These are phyloP conservation scores for Acrossocheilus fasciatus DNA, from an alignment of 2,797 vertebrate genomes.

Conservation along the genomic window DNA sequence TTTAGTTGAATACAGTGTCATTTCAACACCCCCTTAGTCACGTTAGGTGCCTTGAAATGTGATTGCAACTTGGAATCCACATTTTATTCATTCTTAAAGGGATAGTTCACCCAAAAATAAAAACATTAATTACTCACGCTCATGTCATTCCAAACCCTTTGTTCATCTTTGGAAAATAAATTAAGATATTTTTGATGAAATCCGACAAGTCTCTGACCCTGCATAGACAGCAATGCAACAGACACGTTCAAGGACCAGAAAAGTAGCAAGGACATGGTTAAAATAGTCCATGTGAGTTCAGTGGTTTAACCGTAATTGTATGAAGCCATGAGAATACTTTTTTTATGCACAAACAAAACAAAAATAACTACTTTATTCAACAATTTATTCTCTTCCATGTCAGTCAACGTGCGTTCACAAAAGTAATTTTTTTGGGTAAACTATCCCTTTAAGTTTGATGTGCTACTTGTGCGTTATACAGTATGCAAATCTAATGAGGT, in stretches of 20 bases:
- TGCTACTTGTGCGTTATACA: not conserved
- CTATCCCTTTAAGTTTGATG: no score
- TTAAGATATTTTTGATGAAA: no score
- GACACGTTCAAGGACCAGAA: no score
- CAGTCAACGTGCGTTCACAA: no score
- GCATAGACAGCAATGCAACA: no score
- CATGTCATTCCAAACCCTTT: no score
- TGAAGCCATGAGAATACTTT: not conserved
- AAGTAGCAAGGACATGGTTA: not conserved
- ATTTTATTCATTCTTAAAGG: no score
- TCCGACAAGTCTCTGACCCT: no score
- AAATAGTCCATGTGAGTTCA: not conserved
- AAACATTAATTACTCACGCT: no score
- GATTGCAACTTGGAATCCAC: not conserved
- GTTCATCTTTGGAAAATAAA: no score
- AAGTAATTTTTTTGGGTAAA: not conserved
- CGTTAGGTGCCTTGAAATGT: not conserved
- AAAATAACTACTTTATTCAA: not conserved
- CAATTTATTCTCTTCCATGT: no score
- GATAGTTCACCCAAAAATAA: no score
- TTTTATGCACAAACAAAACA: not conserved
- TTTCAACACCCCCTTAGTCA: not conserved
- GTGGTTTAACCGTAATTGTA: not conserved
- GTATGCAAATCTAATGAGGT: not conserved
- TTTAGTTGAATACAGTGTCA: not conserved